These are phyloP conservation scores for Chloromyia formosa DNA, from an alignment of 2,888 invertebrate genomes.

Conservation along the genomic window DNA sequence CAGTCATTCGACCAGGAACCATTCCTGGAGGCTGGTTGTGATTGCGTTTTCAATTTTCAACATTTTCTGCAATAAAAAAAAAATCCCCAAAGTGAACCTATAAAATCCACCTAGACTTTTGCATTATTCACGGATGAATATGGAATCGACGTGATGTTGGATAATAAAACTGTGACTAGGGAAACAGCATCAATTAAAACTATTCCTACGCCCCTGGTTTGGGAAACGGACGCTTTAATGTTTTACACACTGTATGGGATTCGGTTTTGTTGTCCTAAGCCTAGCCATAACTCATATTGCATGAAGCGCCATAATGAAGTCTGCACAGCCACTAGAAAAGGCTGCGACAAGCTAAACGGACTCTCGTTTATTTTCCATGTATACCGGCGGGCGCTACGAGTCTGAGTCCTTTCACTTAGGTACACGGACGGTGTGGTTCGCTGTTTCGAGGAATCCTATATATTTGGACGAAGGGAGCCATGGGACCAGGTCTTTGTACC, in stretches of 20 bases:
- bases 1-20: too few species aligned
- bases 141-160: not conserved
- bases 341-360: conserved; percentile 21
- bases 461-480: not conserved
- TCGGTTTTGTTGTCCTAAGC: conserved; percentile 19
- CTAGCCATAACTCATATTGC: conserved; percentile 35
- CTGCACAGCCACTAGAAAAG: conserved; percentile 9
- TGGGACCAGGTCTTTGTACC: not conserved
- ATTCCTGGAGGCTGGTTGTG: too few species aligned
- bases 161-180: not conserved
- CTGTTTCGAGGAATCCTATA: too few species aligned
- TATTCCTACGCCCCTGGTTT: conserved; percentile 15
- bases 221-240: not conserved
- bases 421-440: too few species aligned
- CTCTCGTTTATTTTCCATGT: conserved; percentile 21
- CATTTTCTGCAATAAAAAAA: too few species aligned
- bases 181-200: conserved; percentile 28
- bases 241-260: too few species aligned
- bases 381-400: not conserved
- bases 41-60: too few species aligned
- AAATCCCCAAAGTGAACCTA: not conserved
- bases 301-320: conserved; percentile 33
- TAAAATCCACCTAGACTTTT: not conserved
- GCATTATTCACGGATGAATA: conserved; percentile 8
- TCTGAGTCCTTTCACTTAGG: not conserved